These are phyloP conservation scores for Geotrypetes seraphini DNA, from an alignment of 2,797 vertebrate genomes.

Conservation along the genomic window DNA sequence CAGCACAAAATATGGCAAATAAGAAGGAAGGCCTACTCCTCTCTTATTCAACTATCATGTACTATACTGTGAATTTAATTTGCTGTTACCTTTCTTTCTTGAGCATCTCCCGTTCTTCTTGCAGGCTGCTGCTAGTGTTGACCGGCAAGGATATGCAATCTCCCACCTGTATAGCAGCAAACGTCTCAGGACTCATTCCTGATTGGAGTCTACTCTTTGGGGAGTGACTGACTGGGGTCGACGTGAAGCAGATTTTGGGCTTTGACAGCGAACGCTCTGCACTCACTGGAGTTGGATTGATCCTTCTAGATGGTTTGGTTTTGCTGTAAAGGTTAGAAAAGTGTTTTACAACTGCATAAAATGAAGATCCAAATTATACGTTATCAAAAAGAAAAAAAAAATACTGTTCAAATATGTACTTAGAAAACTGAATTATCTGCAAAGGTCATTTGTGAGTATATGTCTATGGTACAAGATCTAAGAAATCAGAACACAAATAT, in stretches of 20 bases:
- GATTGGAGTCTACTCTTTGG: slow-evolving; percentile 33
- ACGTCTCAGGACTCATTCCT: slow-evolving; percentile 37
- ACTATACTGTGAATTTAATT: no score
- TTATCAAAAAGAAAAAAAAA: no score
- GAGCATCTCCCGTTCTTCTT: slow-evolving; percentile 88
- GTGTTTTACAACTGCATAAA: no score
- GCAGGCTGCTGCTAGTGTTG: slow-evolving; percentile 61
- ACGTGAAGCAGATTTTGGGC: slow-evolving; percentile 92
- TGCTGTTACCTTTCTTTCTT: slow-evolving; percentile 82
- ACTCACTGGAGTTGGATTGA: slow-evolving; percentile 92
- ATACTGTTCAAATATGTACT: no score
- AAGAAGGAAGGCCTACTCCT: no score
- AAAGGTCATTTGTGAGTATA: no score
- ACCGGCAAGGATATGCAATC: slow-evolving; percentile 21
- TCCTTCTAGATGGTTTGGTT: slow-evolving; percentile 83
- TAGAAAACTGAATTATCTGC: no score
- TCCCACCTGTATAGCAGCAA: slow-evolving; percentile 19
- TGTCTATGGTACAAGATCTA: no score
- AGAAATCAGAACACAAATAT: no score
- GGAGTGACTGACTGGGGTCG: slow-evolving; percentile 73
- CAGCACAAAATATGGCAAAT: no score
- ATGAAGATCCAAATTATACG: no score
- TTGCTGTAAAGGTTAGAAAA: slow-evolving; percentile 47
- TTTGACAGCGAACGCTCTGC: slow-evolving; percentile 80
- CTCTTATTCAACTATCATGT: no score